Percentiles rank a stretch among this genome's conserved stretches.
phyloP scores from a whole-genome alignment of 2,888 invertebrate species.

The Stenoptilia bipunctidactyla region DNA sequence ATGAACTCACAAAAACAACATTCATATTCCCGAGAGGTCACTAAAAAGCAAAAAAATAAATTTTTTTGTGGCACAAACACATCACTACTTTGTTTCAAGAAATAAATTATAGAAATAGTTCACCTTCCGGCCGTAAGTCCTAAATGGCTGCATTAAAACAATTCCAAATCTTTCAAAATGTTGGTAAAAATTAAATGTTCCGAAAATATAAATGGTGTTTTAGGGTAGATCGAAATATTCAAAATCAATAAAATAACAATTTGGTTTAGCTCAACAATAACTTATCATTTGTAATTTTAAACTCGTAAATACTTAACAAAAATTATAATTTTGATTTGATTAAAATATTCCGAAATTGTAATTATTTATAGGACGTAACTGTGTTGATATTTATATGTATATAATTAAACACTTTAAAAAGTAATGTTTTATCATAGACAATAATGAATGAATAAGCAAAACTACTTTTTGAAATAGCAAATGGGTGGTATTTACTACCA shows the following conservation, averaged over 20 bases:
- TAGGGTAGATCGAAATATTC: background rate
- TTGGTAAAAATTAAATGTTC: too few relatives aligned
- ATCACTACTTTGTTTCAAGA: background rate
- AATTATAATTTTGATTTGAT: background rate
- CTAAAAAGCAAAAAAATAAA: background rate
- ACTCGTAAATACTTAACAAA: too few relatives aligned
- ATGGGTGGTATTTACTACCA: too few relatives aligned
- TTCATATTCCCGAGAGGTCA: background rate
- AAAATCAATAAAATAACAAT: too few relatives aligned
- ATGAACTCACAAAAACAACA: constrained; percentile 1
- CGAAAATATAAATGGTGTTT: background rate
- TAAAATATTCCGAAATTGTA: background rate
- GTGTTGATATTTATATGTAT: too few relatives aligned
- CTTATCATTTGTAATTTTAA: too few relatives aligned
- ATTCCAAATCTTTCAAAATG: constrained; percentile 17
- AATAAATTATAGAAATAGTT: constrained; percentile 23
- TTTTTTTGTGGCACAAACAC: background rate
- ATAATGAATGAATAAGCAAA: too few relatives aligned
- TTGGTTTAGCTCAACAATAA: too few relatives aligned
- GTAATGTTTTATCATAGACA: too few relatives aligned
- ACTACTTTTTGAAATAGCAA: too few relatives aligned
- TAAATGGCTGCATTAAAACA: constrained; percentile 66
- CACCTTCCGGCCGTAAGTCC: constrained; percentile 66
- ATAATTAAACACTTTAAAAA: too few relatives aligned
- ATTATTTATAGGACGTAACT: too few relatives aligned